phyloP scores from a whole-genome alignment of 2,888 invertebrate genomes.

The Phortica okadai region DNA sequence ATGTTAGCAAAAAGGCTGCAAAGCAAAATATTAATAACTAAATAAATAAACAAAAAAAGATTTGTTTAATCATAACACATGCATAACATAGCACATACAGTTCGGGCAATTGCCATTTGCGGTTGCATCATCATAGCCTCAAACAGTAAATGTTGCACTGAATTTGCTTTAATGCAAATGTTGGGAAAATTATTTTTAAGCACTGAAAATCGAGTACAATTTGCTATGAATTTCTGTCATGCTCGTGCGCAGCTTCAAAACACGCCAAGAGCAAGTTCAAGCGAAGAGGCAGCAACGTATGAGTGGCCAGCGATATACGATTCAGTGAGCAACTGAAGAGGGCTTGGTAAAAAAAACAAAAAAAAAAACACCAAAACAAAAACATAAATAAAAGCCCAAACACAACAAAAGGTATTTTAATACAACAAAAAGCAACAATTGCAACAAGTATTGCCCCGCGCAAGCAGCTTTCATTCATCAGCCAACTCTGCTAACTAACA shows the following conservation, averaged over 20 bases:
- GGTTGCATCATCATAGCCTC: conserved; percentile 24
- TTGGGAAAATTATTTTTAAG: background rate
- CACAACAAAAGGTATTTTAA: conserved; percentile 3
- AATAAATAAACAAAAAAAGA: background rate
- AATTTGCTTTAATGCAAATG: background rate
- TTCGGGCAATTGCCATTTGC: background rate
- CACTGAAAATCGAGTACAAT: conserved; percentile 39
- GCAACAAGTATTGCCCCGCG: conserved; percentile 40
- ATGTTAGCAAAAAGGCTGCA: background rate
- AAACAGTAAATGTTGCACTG: background rate
- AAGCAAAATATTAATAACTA: conserved; percentile 8
- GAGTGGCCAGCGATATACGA: background rate
- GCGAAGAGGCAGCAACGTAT: background rate
- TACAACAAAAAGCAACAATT: conserved; percentile 35
- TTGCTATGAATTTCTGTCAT: conserved; percentile 43
- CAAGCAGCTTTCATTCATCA: conserved; percentile 63
- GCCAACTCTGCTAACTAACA: conserved; percentile 32
- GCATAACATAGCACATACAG: background rate
- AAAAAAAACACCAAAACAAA: too few species aligned
- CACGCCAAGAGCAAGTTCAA: conserved; percentile 35
- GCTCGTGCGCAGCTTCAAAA: conserved; percentile 35
- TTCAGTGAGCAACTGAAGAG: background rate
- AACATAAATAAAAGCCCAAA: background rate
- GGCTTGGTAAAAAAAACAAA: conserved; percentile 2
- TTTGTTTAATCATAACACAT: background rate